Conservation (phyloP, 2,113 vertebrate genomes). For the Archilochus colubris region DNA sequence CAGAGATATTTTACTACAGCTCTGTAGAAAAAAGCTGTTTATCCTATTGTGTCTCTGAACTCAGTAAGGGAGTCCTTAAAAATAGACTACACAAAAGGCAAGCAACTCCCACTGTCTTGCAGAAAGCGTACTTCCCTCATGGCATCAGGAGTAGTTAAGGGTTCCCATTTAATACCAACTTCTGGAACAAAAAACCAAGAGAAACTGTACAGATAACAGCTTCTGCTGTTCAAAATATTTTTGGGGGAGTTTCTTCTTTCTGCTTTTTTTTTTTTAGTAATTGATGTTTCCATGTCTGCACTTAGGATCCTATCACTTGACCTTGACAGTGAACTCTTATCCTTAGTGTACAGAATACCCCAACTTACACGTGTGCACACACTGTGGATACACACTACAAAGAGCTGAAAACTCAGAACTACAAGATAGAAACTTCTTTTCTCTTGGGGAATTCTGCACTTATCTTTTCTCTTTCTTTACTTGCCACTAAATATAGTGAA, state of each 20-base stretch:
- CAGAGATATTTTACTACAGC: neutral
- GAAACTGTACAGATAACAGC: neutral
- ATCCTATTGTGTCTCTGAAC: neutral
- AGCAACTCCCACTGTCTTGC: neutral
- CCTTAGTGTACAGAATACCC: neutral
- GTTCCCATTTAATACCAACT: neutral
- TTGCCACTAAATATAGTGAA: neutral
- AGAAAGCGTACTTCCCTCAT: neutral
- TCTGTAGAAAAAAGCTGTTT: constrained; percentile 25
- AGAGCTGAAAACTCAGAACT: neutral
- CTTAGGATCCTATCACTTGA: neutral
- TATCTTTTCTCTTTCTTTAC: neutral
- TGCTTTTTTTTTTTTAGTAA: neutral
- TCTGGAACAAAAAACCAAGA: neutral
- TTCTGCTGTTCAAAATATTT: neutral
- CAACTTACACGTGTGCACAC: neutral
- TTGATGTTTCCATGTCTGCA: neutral
- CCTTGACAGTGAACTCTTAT: neutral
- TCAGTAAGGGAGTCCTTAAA: neutral
- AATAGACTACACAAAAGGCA: neutral
- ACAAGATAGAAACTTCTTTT: neutral
- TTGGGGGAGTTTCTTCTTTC: neutral
- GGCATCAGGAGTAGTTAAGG: neutral
- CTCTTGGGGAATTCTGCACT: neutral
- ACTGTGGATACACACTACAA: neutral